These are phyloP conservation scores for Bombycilla garrulus DNA, from an alignment of 2,113 vertebrate species.

Conservation along the genomic window DNA sequence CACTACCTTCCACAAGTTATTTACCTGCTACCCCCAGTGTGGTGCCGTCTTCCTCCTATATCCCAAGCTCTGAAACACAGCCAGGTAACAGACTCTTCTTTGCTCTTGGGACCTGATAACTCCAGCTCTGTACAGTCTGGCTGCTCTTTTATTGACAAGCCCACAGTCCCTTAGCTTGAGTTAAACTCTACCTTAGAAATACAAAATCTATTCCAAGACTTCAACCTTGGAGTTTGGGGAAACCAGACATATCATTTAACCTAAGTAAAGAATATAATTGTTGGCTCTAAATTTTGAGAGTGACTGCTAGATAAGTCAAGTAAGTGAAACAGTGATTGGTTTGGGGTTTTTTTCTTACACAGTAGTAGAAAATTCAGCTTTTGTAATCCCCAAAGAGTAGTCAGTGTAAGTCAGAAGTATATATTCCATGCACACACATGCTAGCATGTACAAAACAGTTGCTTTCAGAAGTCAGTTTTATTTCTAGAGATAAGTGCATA, in stretches of 20 bases:
- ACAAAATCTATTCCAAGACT: neutral
- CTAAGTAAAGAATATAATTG: neutral
- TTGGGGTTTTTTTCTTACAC: neutral
- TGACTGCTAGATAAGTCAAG: neutral
- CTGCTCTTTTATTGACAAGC: neutral
- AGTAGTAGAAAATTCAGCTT: neutral
- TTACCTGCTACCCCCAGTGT: constrained; percentile 94
- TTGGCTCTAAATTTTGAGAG: neutral
- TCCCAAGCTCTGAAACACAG: constrained; percentile 87
- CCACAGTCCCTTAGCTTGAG: neutral
- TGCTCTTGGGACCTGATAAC: neutral
- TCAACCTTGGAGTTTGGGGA: neutral
- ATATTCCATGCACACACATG: neutral
- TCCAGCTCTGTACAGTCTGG: neutral
- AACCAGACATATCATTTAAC: neutral
- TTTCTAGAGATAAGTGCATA: neutral
- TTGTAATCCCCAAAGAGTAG: neutral
- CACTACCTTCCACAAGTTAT: constrained; percentile 96
- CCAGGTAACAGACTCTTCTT: constrained; percentile 62
- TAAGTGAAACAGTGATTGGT: neutral
- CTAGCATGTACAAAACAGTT: neutral
- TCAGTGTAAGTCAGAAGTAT: neutral
- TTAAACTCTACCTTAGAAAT: neutral
- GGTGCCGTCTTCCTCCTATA: constrained; percentile 94
- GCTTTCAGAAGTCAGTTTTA: neutral